Evolutionary conservation across 1,140 invertebrate genomes (phyloP), one percentile per base, ranked within the genome.

Genomic region (Drosophila micromelanica): DNA sequence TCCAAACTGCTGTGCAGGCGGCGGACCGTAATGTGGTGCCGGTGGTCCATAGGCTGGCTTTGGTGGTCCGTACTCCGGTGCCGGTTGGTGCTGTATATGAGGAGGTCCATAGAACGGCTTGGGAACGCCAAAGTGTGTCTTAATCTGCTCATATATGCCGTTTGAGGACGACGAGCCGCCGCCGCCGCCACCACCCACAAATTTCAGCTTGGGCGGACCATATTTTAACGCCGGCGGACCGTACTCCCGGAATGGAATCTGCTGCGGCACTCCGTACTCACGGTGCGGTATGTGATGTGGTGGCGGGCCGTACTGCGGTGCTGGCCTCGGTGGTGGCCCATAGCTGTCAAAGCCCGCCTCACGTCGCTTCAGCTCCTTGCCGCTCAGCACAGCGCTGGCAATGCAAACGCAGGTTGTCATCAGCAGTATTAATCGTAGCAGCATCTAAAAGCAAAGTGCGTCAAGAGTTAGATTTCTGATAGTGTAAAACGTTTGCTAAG

Each of bases 61-160:
- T 32, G 48, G 13, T 11, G 2, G 2, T 13, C 48, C 30, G 13
- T 51, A 51, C 27, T 51, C 30, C 7, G 13, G 7, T 15, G 27
- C 4, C 7, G 13, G 30, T 11, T 30, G 11, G 9, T 51, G 27
- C 2, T 35, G 48, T 15, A 35, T 8, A 15, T 51, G 30, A 9
- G 92, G 93, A 13, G 93, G 92, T 0, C 92, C 93, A 65, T 93
- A 93, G 60, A 89, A 90, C 11, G 92, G 92, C 13, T 92, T 92
- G 3, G 92, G 87, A 56, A 92, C 76, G 11, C 91, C 91, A 49
- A 92, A 92, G 42, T 92, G 90, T 30, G 77, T 63, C 75, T 92
- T 89, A 52, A 92, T 84, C 73, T 92, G 90, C 17, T 92, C 91
- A 49, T 82, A 81, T 27, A 90, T 73, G 5, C 61, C 65, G 30